Base-by-base conservation (phyloP, 2,797 vertebrate genomes). In the Acestrorhynchus altus region DNA sequence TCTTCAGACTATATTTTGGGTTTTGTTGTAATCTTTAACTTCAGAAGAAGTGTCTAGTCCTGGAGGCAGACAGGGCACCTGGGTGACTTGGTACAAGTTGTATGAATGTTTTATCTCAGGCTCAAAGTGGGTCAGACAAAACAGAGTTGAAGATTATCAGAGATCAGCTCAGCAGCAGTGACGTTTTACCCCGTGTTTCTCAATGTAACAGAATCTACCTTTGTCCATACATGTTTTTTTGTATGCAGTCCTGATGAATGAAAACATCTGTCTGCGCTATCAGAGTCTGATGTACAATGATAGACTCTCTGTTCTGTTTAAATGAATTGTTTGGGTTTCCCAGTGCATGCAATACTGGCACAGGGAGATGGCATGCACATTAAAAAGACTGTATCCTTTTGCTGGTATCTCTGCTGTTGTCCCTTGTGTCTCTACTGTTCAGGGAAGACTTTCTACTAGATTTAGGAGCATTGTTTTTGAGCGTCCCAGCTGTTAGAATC, bases 281-380 rank as follows among this genome's bases (percentile, higher is more conserved):
- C 18, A 59, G 16, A 49, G 12, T n/a, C 0, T 7, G 51, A 77
- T 76, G 28, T 16, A 22, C 28, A 60, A 16, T 60, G 71, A 73
- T 72, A 72, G 64, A 72, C 22, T 57, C 46, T 81, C 69, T 80
- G 74, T 75, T 68, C 51, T 35, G 10, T 7, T 59, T 6, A 24
- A 26, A 46, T 2, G 0, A 16, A 61, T 74, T 85, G 78, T 82
- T 83, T 83, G 82, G 76, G 83, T 85, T 85, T 81, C 9, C 35
- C 26, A 16, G 16, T 1, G 68, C 40, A 60, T 76, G 67, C 61
- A 39, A 81, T 74, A 71, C 60, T 51, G 52, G 72, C 56, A 66
- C n/a, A 47, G n/a, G 20, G 8, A 74, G 12, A 39, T 31, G 46
- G 24, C 35, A 31, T 26, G 51, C n/a, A n/a, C n/a, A n/a, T n/a